phyloP scores from a whole-genome alignment of 2,113 vertebrate species.

The Corythoichthys haematopterus region DNA sequence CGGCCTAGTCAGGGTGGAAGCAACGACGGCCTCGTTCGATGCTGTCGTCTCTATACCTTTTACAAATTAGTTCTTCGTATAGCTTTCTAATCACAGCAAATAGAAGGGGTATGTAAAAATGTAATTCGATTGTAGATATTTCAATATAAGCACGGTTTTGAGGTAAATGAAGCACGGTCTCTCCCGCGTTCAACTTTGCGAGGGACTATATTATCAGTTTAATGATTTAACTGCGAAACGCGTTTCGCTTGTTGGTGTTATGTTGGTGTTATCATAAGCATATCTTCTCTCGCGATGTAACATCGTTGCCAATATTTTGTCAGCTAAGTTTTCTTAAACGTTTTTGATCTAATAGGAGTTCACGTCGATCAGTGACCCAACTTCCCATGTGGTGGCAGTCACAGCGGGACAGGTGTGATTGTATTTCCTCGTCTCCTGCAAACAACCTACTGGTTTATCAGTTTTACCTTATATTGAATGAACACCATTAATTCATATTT shows the following conservation, averaged over 20 bases:
- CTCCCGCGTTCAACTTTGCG: constrained; percentile 47
- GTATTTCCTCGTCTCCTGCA: constrained; percentile 22
- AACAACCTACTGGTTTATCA: constrained; percentile 2
- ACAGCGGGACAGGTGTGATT: constrained; percentile 46
- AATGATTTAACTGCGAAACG: constrained; percentile 11
- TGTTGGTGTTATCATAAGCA: constrained; percentile 22
- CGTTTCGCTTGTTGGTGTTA: constrained; percentile 16
- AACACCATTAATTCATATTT: neutral
- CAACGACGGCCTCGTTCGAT: constrained; percentile 66
- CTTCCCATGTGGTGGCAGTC: constrained; percentile 51
- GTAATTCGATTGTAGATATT: constrained; percentile 35
- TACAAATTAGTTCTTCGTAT: constrained; percentile 56
- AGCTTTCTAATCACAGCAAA: constrained; percentile 35
- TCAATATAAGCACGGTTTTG: constrained; percentile 65
- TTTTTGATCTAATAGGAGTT: constrained; percentile 13
- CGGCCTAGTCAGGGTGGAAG: constrained; percentile 73
- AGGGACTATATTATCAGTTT: constrained; percentile 17
- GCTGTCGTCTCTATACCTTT: constrained; percentile 58
- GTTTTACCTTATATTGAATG: neutral
- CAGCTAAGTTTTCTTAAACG: constrained; percentile 38
- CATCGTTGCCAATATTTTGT: constrained; percentile 11
- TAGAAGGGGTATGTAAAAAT: constrained; percentile 28
- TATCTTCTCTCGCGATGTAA: constrained; percentile 1
- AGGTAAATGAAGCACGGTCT: constrained; percentile 53
- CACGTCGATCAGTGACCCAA: constrained; percentile 41